Percentiles rank a stretch among this genome's conserved stretches.
Evolutionary conservation across 1,140 invertebrate genomes (phyloP).

Genomic region (Trachelipus rathkii): DNA sequence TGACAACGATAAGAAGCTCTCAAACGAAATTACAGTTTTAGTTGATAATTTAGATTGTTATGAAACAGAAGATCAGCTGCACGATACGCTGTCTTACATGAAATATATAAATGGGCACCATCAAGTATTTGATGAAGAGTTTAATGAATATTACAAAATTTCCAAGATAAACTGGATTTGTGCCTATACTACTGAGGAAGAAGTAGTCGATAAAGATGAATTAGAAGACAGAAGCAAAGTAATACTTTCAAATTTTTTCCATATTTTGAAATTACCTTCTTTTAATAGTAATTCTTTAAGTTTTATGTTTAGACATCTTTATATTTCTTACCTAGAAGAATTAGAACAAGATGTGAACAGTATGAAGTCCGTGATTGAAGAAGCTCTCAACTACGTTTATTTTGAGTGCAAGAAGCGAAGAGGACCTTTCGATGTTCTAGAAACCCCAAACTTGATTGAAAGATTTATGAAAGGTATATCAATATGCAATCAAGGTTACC

Average conservation of each 20-base stretch:
- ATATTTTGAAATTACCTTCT: background rate
- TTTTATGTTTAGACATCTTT: background rate
- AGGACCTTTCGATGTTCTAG: background rate
- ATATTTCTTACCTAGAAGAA: background rate
- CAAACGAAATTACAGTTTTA: background rate
- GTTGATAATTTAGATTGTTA: background rate
- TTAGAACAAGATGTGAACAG: slow-evolving; percentile 6
- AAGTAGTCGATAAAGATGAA: background rate
- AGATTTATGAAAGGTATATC: slow-evolving; percentile 1
- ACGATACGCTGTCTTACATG: background rate
- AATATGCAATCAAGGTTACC: background rate
- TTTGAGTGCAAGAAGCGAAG: background rate
- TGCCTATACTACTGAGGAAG: background rate
- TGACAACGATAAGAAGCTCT: background rate
- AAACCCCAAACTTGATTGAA: background rate
- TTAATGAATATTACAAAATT: background rate
- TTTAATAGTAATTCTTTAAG: background rate
- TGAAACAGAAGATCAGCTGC: background rate
- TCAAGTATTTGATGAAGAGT: background rate
- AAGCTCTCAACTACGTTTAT: background rate
- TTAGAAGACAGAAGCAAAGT: too few species aligned
- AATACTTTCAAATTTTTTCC: background rate
- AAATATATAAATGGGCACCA: background rate
- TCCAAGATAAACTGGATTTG: background rate
- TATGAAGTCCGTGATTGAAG: slow-evolving; percentile 2